Evolutionary conservation across 1,140 invertebrate species (phyloP).

Genomic region (Chionoecetes opilio): DNA sequence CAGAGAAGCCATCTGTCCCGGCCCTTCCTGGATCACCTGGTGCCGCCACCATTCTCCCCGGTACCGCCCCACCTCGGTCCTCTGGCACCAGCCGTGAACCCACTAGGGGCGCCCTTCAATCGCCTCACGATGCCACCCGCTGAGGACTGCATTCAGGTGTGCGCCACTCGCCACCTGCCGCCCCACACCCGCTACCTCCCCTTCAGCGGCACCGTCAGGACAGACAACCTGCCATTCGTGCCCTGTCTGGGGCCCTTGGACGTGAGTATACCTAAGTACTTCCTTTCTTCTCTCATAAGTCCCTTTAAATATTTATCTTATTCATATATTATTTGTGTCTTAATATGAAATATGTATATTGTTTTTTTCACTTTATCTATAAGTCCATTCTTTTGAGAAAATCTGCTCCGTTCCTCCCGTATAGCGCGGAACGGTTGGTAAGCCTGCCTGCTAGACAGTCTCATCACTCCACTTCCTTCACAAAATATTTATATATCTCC

Average conservation of each 20-base stretch:
- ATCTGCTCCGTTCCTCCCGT: too few species aligned
- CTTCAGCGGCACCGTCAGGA: constrained; percentile 94
- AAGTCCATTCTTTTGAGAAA: too few species aligned
- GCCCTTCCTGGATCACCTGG: constrained; percentile 84
- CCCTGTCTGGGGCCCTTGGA: constrained; percentile 93
- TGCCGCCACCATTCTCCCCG: constrained; percentile 81
- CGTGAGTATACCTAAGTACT: constrained; percentile 88
- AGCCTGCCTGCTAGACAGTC: too few species aligned
- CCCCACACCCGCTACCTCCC: constrained; percentile 88
- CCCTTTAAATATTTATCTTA: too few species aligned
- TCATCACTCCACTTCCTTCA: too few species aligned
- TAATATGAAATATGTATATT: too few species aligned
- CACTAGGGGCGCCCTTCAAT: constrained; percentile 34
- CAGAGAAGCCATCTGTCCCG: constrained; percentile 78
- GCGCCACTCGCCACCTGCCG: constrained; percentile 90
- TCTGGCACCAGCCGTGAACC: constrained; percentile 51
- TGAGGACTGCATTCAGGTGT: constrained; percentile 88
- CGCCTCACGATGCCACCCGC: constrained; percentile 84
- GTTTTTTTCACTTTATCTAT: too few species aligned
- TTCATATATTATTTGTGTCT: neutral
- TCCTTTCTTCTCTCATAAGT: neutral
- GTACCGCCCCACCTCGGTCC: constrained; percentile 42
- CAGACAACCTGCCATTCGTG: constrained; percentile 94
- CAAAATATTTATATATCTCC: too few species aligned
- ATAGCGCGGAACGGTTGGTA: too few species aligned